Percentiles rank a stretch among this genome's conserved stretches.
These are phyloP conservation scores for Chaitophorus viminalis DNA, from an alignment of 2,888 invertebrate species.

Conservation along the genomic window DNA sequence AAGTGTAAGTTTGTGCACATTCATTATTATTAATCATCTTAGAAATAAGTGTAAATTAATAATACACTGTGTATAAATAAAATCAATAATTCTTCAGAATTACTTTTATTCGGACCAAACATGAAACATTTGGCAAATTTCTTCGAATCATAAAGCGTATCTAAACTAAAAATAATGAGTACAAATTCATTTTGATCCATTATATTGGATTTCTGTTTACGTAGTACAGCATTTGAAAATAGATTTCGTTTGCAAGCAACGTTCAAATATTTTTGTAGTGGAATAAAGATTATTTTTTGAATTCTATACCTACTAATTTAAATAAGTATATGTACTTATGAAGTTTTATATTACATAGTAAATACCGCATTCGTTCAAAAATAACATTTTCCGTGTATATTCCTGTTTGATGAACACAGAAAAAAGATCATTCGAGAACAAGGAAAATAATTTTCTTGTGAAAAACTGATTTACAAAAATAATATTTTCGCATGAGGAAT, in stretches of 20 bases:
- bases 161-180: neutral
- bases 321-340: neutral
- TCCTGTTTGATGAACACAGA: neutral
- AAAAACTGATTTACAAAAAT: neutral
- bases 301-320: too few relatives aligned
- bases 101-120: neutral
- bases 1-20: too few relatives aligned
- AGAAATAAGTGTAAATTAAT: too few relatives aligned
- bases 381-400: neutral
- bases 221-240: neutral
- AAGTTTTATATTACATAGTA: neutral
- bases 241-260: neutral
- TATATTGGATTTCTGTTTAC: neutral
- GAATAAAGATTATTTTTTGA: neutral
- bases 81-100: too few relatives aligned
- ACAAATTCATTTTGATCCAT: neutral
- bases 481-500: neutral
- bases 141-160: neutral
- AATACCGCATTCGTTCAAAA: neutral
- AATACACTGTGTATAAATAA: too few relatives aligned
- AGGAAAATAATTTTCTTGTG: neutral
- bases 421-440: neutral
- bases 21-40: too few relatives aligned
- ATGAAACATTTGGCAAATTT: neutral
- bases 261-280: neutral